Evolutionary conservation across 2,888 invertebrate species (phyloP), one percentile per base, ranked within the genome.

Genomic region (Lingula anatina): DNA sequence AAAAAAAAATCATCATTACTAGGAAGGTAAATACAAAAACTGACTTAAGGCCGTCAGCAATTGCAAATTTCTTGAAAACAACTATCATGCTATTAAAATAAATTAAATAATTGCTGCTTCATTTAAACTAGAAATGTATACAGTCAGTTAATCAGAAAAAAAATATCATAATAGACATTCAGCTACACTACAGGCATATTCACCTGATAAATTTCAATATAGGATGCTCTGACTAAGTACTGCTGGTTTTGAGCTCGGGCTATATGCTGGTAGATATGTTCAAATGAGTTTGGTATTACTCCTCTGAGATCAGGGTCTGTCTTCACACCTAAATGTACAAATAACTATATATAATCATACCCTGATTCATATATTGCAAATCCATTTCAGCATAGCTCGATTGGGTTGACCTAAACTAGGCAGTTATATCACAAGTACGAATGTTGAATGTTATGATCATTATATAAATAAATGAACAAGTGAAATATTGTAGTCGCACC

Each of bases 201-300:
- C 83, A 88, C 94, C 80, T 94, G 89, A 73, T 99, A 99, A 50
- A 99, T 92, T 80, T 99, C 97, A 53, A 99, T 82, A 77, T 97
- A 99, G 48, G 95, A 93, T 42, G 95, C 93, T 64, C 93, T 85
- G 15, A 99, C 95, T 57, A 99, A 83, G 76, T 94, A 99, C 71
- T 96, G 94, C 75, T 90, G 88, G 73, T 96, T 92, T 50, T 88
- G 86, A 4, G 92, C 89, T 53, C 91, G 85, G 57, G 87, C 85
- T 62, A 99, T 97, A 79, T 96, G 93, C 59, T 86, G 85, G 85
- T 97, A 99, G 55, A 99, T 92, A 79, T 99, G 97, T 59, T 93
- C 88, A 80, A 99, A 99, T 48, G 96, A 90, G 57, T 94, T 86
- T 3, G 96, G 96, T 66, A 97, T 94, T 58, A 96, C 86, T 48